Base-by-base conservation (phyloP, 2,113 vertebrate genomes). In the Crotophaga sulcirostris region DNA sequence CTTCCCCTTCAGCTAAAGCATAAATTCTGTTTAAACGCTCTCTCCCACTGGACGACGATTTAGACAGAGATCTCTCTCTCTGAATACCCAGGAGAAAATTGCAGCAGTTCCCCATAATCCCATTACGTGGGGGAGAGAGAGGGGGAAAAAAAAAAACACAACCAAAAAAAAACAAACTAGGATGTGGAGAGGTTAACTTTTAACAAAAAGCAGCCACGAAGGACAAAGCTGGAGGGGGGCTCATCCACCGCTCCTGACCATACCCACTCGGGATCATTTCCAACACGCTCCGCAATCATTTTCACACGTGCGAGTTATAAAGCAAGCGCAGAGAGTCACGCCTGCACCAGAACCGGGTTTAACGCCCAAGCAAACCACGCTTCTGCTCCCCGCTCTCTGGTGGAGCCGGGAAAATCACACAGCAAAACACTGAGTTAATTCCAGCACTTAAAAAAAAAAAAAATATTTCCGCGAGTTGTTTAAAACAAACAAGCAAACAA, bases 151-250 rank as follows among this genome's bases (percentile, higher is more conserved):
- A 56, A n/a, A 26, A n/a, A 47, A 60, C 7, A 38, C 18, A 45
- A 7, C n/a, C n/a, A 11, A 45, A 51, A 7, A 47, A 47, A 47
- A 47, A 18, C 49, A 42, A 28, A 7, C 25, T 16, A 4, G 2
- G 24, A 47, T 34, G 16, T 2, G 25, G 20, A 18, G 16, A 60
- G 18, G 34, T 36, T 12, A 93, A 93, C 70, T 89, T 85, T 29
- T 34, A 58, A 55, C 7, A 84, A 52, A 63, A 82, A 74, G 36
- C 68, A 51, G 73, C 31, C n/a, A 34, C 0, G 60, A 58, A 91
- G 64, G 77, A 82, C 89, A 91, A 74, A 74, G 88, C 89, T 82
- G 60, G 64, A 88, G 73, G 68, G 82, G 79, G 68, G 58, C 84
- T 91, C 72, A 26, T 62, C 77, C 54, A 56, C 25, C 56, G 25